Evolutionary conservation across 2,888 invertebrate species (phyloP).

Genomic region (Steinernema carpocapsae): DNA sequence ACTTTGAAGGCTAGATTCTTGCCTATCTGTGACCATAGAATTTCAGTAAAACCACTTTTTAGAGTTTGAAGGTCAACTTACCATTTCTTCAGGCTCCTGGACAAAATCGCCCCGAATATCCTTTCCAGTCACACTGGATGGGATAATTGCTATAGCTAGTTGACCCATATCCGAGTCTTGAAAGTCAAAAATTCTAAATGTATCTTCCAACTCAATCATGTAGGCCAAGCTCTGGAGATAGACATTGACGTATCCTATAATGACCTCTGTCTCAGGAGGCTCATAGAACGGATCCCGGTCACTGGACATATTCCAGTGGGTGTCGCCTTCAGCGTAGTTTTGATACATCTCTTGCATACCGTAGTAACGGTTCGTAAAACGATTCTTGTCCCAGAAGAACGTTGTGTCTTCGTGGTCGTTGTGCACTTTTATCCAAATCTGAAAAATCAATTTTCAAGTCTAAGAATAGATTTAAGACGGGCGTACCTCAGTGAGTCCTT

Average conservation of each 20-base stretch:
- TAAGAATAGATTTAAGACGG: too few relatives aligned
- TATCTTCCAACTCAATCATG: slow-evolving; percentile 72
- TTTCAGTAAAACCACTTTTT: not conserved
- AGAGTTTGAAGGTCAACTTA: too few relatives aligned
- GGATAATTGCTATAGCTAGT: slow-evolving; percentile 71
- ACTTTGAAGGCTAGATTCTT: slow-evolving; percentile 72
- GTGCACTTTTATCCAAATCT: slow-evolving; percentile 72
- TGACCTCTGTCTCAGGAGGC: slow-evolving; percentile 71
- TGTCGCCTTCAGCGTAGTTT: slow-evolving; percentile 72
- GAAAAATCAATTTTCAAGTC: slow-evolving; percentile 35
- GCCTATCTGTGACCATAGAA: slow-evolving; percentile 66
- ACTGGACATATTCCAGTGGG: slow-evolving; percentile 71
- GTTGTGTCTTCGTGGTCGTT: slow-evolving; percentile 72
- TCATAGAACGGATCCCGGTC: slow-evolving; percentile 74
- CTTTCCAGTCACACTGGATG: slow-evolving; percentile 72
- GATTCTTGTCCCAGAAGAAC: slow-evolving; percentile 73
- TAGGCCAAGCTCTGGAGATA: slow-evolving; percentile 73
- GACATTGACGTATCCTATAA: slow-evolving; percentile 73
- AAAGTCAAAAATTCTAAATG: slow-evolving; percentile 71
- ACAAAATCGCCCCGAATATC: slow-evolving; percentile 72
- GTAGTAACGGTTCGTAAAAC: slow-evolving; percentile 73
- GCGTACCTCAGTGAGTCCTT: slow-evolving; percentile 69
- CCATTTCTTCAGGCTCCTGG: slow-evolving; percentile 72
- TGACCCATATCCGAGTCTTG: slow-evolving; percentile 67
- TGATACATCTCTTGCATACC: slow-evolving; percentile 74